Base-by-base conservation (phyloP, 2,888 invertebrate genomes). In the Nemotelus nigrinus region DNA sequence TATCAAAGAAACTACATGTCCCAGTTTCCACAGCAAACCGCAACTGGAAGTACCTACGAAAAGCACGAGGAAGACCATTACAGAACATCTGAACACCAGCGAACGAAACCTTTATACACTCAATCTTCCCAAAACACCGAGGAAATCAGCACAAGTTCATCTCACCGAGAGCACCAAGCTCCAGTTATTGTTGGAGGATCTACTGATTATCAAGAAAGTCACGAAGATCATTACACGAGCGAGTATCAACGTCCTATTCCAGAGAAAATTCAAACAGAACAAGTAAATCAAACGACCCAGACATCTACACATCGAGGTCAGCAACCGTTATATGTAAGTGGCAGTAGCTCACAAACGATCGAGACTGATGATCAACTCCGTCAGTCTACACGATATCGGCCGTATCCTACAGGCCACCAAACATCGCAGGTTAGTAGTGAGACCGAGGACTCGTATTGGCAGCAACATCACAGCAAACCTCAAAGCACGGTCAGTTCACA, bases 361-460 rank as follows among this genome's bases (percentile, higher is more conserved):
- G 65, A 76, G 5, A 43, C 55, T 41, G 76, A 76, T 7, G 53
- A 76, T 41, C 48, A 74, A 60, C 3, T 41, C 2, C 64, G 10
- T 10, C 65, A 76, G 41, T 55, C 76, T 44, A 60, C 60, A 10
- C 50, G 55, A 3, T 45, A 76, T n/a, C 10, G 58, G 2, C 50
- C 43, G 39, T 53, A 65, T 65, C 76, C 76, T 25, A 47, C 39
- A 44, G 76, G 53, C 3, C 64, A 64, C n/a, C 43, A 41, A 63
- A 64, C 50, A 3, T 10, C 64, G 2, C 76, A 64, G 8, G 41
- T 63, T 44, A 44, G 44, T 4, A 55, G 65, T n/a, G 65, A 76
- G 47, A 65, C 53, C 2, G 76, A 76, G 43, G 76, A 76, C 47
- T 45, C 74, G 2, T 74, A 74, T 63, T 74, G 74, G 74, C 39